Conservation (phyloP, 2,888 invertebrate genomes). For the Leptinotarsa peninsularis region DNA sequence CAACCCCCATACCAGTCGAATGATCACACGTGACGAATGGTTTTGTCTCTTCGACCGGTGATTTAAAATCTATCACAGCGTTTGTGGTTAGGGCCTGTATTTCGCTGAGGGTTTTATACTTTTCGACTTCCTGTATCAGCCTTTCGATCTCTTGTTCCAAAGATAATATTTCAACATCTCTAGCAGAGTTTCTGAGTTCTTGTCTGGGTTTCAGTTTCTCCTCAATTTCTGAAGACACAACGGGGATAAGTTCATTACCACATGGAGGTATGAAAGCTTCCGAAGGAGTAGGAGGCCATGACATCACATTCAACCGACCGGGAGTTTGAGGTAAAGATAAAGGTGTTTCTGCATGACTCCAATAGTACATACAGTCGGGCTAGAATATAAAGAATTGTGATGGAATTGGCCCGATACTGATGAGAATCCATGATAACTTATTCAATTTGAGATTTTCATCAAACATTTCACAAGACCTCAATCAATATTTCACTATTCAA, state of each 20-base stretch:
- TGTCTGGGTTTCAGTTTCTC: conserved; percentile 33
- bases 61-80: conserved; percentile 69
- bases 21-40: conserved; percentile 56
- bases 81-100: conserved; percentile 70
- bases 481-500: too few relatives aligned
- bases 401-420: too few relatives aligned
- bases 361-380: conserved; percentile 92
- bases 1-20: background rate
- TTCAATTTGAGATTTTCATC: too few relatives aligned
- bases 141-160: conserved; percentile 69
- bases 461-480: too few relatives aligned
- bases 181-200: conserved; percentile 58
- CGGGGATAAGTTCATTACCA: conserved; percentile 50
- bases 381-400: conserved; percentile 63
- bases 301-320: conserved; percentile 77
- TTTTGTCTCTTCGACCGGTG: conserved; percentile 62
- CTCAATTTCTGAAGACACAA: conserved; percentile 45
- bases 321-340: conserved; percentile 77
- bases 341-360: conserved; percentile 84
- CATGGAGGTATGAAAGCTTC: conserved; percentile 52
- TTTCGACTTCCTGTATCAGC: conserved; percentile 71
- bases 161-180: conserved; percentile 61
- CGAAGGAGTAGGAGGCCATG: conserved; percentile 76
- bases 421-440: too few relatives aligned
- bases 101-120: conserved; percentile 71